phyloP scores from a whole-genome alignment of 1,140 invertebrate genomes.

The Arion vulgaris region DNA sequence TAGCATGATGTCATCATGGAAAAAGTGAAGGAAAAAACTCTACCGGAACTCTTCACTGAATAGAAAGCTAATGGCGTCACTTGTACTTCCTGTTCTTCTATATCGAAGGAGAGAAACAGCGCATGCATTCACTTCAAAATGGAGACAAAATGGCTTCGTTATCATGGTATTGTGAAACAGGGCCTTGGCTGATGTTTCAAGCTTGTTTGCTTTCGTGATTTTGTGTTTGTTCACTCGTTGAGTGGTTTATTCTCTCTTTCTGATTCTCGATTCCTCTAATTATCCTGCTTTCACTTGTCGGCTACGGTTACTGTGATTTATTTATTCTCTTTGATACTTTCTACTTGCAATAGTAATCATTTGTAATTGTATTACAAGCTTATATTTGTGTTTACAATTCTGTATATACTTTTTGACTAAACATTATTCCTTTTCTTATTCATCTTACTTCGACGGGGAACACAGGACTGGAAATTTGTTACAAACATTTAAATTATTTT shows the following conservation, averaged over 20 bases:
- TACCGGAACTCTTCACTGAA: not conserved
- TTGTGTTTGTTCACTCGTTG: not conserved
- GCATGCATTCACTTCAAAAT: not conserved
- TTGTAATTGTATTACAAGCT: too few relatives aligned
- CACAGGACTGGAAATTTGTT: too few relatives aligned
- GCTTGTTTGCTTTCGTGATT: not conserved
- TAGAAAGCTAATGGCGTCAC: not conserved
- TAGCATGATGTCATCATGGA: not conserved
- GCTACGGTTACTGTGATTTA: not conserved
- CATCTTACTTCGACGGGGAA: too few relatives aligned
- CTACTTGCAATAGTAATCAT: too few relatives aligned
- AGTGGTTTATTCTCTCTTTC: not conserved
- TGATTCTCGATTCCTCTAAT: not conserved
- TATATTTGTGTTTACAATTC: too few relatives aligned
- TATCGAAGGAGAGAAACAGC: not conserved
- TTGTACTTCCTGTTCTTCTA: not conserved
- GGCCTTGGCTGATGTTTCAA: not conserved
- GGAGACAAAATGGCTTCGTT: not conserved
- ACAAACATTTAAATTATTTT: too few relatives aligned
- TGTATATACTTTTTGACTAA: too few relatives aligned
- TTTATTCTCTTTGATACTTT: not conserved
- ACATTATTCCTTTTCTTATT: too few relatives aligned
- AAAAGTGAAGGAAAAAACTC: not conserved
- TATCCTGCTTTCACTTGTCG: not conserved
- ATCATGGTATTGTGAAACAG: not conserved